A percentile compares a stretch with the other conserved stretches of the same genome.
Conservation (phyloP, 2,888 invertebrate genomes). For the Anticlea derivata region DNA sequence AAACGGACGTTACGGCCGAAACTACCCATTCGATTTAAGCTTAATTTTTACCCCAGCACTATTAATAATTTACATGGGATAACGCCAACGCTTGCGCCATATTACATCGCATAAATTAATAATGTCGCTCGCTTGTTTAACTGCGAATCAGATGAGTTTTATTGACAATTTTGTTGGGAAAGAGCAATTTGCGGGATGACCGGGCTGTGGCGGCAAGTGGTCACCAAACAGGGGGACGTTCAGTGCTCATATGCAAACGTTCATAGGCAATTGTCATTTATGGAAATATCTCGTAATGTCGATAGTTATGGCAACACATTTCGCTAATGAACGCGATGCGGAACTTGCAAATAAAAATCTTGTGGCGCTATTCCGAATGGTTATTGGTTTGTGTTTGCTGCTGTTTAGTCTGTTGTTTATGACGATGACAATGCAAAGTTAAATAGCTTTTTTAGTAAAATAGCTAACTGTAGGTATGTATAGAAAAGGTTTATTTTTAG, state of each 20-base stretch:
- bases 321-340: conserved; percentile 36
- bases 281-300: conserved; percentile 58
- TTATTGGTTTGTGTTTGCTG: conserved; percentile 13
- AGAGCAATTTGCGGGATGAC: conserved; percentile 83
- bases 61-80: conserved; percentile 83
- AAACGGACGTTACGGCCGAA: conserved; percentile 76
- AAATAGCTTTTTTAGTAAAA: too few species aligned
- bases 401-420: too few species aligned
- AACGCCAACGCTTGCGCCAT: conserved; percentile 80
- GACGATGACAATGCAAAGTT: too few species aligned
- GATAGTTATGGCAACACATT: conserved; percentile 50
- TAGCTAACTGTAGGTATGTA: too few species aligned
- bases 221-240: conserved; percentile 73
- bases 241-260: conserved; percentile 40
- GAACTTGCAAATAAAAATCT: conserved; percentile 34
- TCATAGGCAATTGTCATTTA: conserved; percentile 61
- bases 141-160: conserved; percentile 84
- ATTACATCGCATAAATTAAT: conserved; percentile 84
- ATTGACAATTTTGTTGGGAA: conserved; percentile 83
- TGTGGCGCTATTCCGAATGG: conserved; percentile 14
- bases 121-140: conserved; percentile 83
- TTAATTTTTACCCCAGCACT: conserved; percentile 83
- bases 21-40: conserved; percentile 83
- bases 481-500: too few species aligned
- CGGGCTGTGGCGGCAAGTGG: conserved; percentile 77